Evolutionary conservation across 2,888 invertebrate genomes (phyloP).

Genomic region (Ypsolopha scabrella): DNA sequence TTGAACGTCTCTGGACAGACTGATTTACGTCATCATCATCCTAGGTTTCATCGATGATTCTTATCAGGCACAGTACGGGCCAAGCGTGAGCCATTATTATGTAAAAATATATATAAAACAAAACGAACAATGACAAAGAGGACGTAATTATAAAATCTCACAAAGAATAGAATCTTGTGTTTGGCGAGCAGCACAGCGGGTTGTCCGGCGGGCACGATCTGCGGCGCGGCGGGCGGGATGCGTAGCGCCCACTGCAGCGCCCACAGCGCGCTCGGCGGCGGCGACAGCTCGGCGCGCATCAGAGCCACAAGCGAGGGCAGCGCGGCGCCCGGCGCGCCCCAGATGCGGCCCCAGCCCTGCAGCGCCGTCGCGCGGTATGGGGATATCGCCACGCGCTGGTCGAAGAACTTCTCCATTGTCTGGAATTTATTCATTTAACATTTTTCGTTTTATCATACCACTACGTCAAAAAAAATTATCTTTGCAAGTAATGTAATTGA

Average conservation of each 20-base stretch:
- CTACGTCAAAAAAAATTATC: too few species aligned
- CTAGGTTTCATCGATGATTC: too few species aligned
- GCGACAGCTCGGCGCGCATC: conserved; percentile 75
- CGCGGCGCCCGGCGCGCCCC: conserved; percentile 87
- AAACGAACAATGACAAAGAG: too few species aligned
- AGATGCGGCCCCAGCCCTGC: conserved; percentile 85
- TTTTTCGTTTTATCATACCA: too few species aligned
- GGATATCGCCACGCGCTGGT: conserved; percentile 86
- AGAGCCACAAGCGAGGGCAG: conserved; percentile 94
- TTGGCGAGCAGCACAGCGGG: conserved; percentile 88
- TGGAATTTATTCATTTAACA: conserved; percentile 24
- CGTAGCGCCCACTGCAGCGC: conserved; percentile 92
- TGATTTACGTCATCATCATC: too few species aligned
- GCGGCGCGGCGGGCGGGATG: conserved; percentile 89
- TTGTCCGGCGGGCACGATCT: conserved; percentile 91
- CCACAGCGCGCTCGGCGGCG: conserved; percentile 77
- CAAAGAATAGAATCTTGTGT: conserved; percentile 92
- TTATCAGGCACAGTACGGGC: too few species aligned
- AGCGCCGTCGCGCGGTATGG: conserved; percentile 93
- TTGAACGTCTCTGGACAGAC: too few species aligned
- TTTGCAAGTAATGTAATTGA: too few species aligned
- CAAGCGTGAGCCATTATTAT: too few species aligned
- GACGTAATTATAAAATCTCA: conserved; percentile 50
- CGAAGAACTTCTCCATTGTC: conserved; percentile 94
- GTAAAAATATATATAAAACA: too few species aligned